A percentile compares a stretch with the other conserved stretches of the same genome.
Evolutionary conservation across 2,797 vertebrate genomes (phyloP).

Genomic region (Acrossocheilus wenchowensis): DNA sequence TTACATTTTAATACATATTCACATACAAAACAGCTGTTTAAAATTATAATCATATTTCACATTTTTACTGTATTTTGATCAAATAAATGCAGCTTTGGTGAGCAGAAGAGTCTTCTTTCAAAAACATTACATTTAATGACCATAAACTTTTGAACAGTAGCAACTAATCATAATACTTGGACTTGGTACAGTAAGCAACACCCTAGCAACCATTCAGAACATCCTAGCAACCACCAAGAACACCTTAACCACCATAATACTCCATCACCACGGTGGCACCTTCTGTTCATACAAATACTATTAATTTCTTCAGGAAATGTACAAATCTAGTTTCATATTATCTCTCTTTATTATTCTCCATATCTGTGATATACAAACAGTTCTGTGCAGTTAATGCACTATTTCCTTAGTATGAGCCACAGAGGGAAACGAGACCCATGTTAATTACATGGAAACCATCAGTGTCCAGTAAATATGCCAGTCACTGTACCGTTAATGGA

Average conservation of each 20-base stretch:
- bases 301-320: too few relatives aligned
- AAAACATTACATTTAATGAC: neutral
- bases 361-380: neutral
- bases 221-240: neutral
- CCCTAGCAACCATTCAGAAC: neutral
- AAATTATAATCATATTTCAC: neutral
- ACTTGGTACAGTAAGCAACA: neutral
- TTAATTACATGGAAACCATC: constrained; percentile 56
- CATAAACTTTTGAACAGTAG: neutral
- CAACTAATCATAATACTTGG: neutral
- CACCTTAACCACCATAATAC: neutral
- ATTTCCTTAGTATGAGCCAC: constrained; percentile 26
- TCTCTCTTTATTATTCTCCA: neutral
- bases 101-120: neutral
- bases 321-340: neutral
- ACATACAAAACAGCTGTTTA: neutral
- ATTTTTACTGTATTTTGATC: neutral
- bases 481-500: constrained; percentile 37
- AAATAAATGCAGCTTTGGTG: neutral
- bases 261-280: neutral
- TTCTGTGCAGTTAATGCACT: constrained; percentile 44
- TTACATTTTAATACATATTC: neutral
- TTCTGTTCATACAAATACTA: neutral
- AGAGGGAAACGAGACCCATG: constrained; percentile 30
- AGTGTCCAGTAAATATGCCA: constrained; percentile 38